Evolutionary conservation across 2,797 vertebrate species (phyloP).

Genomic region (Petrocephalus schoutedeni): DNA sequence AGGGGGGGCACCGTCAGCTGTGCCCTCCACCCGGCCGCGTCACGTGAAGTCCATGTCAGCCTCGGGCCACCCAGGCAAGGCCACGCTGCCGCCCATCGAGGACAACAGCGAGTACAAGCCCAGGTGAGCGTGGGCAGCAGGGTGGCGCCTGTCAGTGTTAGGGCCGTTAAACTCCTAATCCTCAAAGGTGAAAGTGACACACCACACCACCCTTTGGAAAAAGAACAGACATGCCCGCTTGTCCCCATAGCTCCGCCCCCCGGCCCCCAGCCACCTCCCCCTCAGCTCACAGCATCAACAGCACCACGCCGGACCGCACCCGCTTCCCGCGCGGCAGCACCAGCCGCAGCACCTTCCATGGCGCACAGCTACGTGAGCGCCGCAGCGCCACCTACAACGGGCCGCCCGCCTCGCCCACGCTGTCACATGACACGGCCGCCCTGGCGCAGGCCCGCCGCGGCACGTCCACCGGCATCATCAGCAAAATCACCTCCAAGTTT

Average conservation of each 20-base stretch:
- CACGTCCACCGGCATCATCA: slow-evolving; percentile 89
- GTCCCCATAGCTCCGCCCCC: slow-evolving; percentile 60
- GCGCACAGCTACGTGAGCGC: slow-evolving; percentile 90
- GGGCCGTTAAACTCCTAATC: not conserved
- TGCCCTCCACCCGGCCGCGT: slow-evolving; percentile 78
- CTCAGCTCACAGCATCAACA: slow-evolving; percentile 93
- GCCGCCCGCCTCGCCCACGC: slow-evolving; percentile 84
- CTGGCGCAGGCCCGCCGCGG: slow-evolving; percentile 84
- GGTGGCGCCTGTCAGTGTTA: not conserved
- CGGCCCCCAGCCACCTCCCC: slow-evolving; percentile 86
- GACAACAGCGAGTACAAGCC: slow-evolving; percentile 86
- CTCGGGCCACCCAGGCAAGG: slow-evolving; percentile 90
- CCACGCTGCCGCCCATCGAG: slow-evolving; percentile 91
- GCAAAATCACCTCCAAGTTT: slow-evolving; percentile 98
- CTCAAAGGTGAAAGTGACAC: not conserved
- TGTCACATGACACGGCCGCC: slow-evolving; percentile 83
- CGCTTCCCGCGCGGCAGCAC: slow-evolving; percentile 94
- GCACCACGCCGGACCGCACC: slow-evolving; percentile 83
- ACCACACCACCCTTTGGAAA: not conserved
- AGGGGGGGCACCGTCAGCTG: slow-evolving; percentile 58
- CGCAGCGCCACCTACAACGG: slow-evolving; percentile 93
- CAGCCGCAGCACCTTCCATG: slow-evolving; percentile 95
- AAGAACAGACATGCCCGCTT: not conserved
- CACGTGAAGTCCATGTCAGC: slow-evolving; percentile 98
- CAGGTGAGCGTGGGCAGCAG: slow-evolving; percentile 60